Conservation (phyloP, 2,113 vertebrate species). For the Galbula dea region DNA sequence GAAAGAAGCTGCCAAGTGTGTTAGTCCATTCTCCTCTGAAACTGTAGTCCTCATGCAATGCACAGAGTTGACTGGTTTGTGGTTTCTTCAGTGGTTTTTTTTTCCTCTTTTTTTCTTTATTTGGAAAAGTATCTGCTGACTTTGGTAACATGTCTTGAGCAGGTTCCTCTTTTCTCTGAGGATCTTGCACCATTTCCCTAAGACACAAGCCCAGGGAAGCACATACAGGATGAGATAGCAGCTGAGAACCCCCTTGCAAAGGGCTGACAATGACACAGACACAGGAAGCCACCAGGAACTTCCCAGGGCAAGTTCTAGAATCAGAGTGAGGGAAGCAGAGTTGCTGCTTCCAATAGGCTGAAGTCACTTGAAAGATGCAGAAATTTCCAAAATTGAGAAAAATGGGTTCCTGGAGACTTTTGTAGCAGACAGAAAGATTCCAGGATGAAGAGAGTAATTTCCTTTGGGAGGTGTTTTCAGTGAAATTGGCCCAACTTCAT, state of each 20-base stretch:
- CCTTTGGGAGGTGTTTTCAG: not conserved
- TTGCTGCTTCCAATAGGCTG: not conserved
- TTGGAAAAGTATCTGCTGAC: not conserved
- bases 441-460: not conserved
- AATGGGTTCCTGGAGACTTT: not conserved
- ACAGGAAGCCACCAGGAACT: not conserved
- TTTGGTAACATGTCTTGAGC: not conserved
- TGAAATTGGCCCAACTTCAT: not conserved
- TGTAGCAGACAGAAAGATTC: not conserved
- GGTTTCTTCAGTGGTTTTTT: not conserved
- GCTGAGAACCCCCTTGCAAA: not conserved
- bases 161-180: conserved; percentile 5
- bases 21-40: not conserved
- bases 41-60: not conserved
- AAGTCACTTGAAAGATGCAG: not conserved
- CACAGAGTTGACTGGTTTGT: not conserved
- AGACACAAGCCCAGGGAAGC: not conserved
- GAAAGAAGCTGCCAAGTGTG: not conserved
- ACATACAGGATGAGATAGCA: not conserved
- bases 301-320: not conserved
- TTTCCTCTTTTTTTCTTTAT: not conserved
- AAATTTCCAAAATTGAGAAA: not conserved
- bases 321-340: not conserved
- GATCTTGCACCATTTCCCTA: not conserved
- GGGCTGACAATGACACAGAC: not conserved